These are phyloP conservation scores for Pseudococcus jackbeardsleyi DNA, from an alignment of 2,888 invertebrate genomes.

Conservation along the genomic window DNA sequence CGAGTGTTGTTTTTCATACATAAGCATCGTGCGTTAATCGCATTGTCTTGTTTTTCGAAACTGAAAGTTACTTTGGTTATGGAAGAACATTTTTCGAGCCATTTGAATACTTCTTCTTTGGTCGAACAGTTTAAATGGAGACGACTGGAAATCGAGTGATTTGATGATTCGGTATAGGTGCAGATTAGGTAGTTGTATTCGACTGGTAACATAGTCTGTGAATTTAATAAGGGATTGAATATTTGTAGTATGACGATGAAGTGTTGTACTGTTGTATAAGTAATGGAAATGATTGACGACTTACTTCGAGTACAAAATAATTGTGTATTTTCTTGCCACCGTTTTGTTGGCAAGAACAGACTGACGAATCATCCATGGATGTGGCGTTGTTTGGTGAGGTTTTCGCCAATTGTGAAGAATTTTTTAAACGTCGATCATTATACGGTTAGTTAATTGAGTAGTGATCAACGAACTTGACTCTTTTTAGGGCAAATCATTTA, in stretches of 20 bases:
- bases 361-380: background rate
- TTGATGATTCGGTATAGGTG: background rate
- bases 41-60: background rate
- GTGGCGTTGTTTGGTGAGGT: background rate
- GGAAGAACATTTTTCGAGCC: background rate
- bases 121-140: background rate
- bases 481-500: too few relatives aligned
- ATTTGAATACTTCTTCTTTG: slow-evolving; percentile 1
- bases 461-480: too few relatives aligned
- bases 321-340: background rate
- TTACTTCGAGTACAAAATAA: background rate
- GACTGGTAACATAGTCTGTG: background rate
- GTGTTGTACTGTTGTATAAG: too few relatives aligned
- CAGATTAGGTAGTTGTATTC: slow-evolving; percentile 14
- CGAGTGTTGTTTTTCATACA: background rate
- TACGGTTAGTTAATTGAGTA: too few relatives aligned
- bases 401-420: too few relatives aligned
- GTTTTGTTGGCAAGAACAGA: background rate
- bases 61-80: background rate
- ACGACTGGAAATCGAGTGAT: background rate
- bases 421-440: too few relatives aligned
- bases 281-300: background rate
- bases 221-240: background rate
- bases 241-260: too few relatives aligned
- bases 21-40: background rate